These are phyloP conservation scores for Drosophila multiciliata DNA, from an alignment of 2,888 invertebrate species.

Conservation along the genomic window DNA sequence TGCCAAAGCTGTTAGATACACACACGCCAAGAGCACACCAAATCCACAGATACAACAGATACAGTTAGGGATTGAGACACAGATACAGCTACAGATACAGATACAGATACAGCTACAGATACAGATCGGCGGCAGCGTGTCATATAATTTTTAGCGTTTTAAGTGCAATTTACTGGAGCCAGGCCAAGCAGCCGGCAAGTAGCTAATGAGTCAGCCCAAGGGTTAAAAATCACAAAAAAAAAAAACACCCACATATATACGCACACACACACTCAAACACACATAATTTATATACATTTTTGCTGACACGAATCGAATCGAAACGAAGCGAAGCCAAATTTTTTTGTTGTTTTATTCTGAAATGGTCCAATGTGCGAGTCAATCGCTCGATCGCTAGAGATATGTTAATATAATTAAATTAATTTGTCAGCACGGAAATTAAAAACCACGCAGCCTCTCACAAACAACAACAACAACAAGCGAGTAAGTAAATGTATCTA, in stretches of 20 bases:
- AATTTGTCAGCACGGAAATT: conserved; percentile 81
- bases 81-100: conserved; percentile 15
- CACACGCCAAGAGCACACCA: conserved; percentile 23
- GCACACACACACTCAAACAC: not conserved
- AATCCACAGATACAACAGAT: conserved; percentile 2
- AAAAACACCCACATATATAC: conserved; percentile 28
- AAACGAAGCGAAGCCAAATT: conserved; percentile 38
- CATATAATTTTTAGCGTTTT: conserved; percentile 79
- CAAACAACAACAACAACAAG: conserved; percentile 22
- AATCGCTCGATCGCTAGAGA: conserved; percentile 74
- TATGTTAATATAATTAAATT: conserved; percentile 84
- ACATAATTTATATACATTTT: conserved; percentile 7
- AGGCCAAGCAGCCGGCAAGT: conserved; percentile 23
- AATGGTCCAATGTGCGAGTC: conserved; percentile 63
- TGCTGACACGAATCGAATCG: conserved; percentile 27
- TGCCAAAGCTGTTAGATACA: conserved; percentile 61
- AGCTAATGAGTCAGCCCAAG: conserved; percentile 74
- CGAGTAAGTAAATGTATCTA: conserved; percentile 49
- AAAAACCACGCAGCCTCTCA: conserved; percentile 63
- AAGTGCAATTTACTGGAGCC: conserved; percentile 70
- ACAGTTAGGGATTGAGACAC: conserved; percentile 9
- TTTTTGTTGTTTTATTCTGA: conserved; percentile 14
- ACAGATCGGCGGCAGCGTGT: conserved; percentile 59
- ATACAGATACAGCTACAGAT: conserved; percentile 21
- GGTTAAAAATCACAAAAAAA: conserved; percentile 57